Base-by-base conservation (phyloP, 2,113 vertebrate species). In the Furnarius figulus region DNA sequence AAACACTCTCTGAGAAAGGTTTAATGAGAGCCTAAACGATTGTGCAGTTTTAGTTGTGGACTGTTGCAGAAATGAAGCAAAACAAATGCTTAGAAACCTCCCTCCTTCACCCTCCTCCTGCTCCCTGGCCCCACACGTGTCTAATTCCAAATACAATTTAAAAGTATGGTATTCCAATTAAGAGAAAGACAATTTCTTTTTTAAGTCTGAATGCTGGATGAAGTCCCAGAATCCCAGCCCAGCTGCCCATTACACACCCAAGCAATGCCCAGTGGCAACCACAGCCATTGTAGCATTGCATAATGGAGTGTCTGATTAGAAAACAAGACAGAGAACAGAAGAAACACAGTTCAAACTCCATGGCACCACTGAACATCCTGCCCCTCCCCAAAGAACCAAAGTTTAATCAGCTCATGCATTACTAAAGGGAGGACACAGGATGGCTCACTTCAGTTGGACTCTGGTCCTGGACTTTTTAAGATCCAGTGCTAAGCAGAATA, bases 321-420 rank as follows among this genome's bases (percentile, higher is more conserved):
- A 56, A 93, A 47, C 65, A 53, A 39, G 71, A 37, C 52, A 66
- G 66, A 44, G 9, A 58, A 55, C 11, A 59, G 35, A 68, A 81
- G 82, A 61, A 84, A 75, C 52, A 71, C 0, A 0, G 93, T 90
- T 93, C 86, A 93, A 94, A 93, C 70, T 93, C 90, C 65, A 46
- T 0, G 0, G 61, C 61, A 67, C n/a, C 44, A 22, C 47, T 72
- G n/a, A 53, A 49, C 58, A 89, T 63, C 61, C 68, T 80, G 53
- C 47, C 33, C 55, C 68, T 66, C 62, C 81, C 76, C 85, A 74
- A 22, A 58, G 63, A 93, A 76, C 39, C 91, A 95, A 96, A 95
- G 93, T 97, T 90, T 92, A 97, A 96, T 55, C 66, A 82, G 62
- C 31, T 94, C 73, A 92, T 80, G 83, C 76, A 65, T 95, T 90